Base-by-base conservation (phyloP, 2,113 vertebrate genomes). In the Holacanthus passer region DNA sequence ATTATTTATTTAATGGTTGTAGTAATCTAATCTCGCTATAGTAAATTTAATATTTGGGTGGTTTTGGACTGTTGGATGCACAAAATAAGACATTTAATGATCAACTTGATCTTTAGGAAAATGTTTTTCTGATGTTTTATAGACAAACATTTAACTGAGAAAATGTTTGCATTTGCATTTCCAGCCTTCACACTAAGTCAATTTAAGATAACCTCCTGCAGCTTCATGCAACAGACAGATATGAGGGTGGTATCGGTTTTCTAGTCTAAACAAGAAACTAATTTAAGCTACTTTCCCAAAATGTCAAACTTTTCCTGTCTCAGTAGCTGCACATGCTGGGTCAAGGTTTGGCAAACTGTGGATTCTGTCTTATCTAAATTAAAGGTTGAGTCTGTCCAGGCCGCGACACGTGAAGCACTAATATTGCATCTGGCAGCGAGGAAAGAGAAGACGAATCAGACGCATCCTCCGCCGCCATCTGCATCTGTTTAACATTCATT, bases 401-500 rank as follows among this genome's bases (percentile, higher is more conserved):
- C 53, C 52, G 58, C 16, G 77, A 70, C 64, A 63, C 58, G 66
- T 66, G 59, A 27, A 47, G 29, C 41, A 5, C 14, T 11, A 16
- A 52, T 20, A 17, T 10, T 50, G 39, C 17, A 59, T 80, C 71
- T 59, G 53, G 75, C 62, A 64, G 59, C 5, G 24, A 14, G n/a
- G 14, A 31, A 45, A 35, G 59, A 73, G 58, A 39, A 67, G 31
- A 39, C 5, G 43, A 73, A 24, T 64, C 32, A 31, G 39, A 19
- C n/a, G 0, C 52, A 53, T 84, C 79, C 43, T 74, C 53, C 62
- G 17, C 4, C n/a, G 5, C 37, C 31, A 7, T 48, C 39, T 63
- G 48, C 75, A 78, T 78, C 64, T 87, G 86, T 69, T 84, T 59
- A 65, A 24, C 55, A 76, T 79, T 55, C 67, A 77, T 77, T 43